These are phyloP conservation scores for Heliconius melpomene DNA, from an alignment of 1,140 invertebrate species.

Conservation along the genomic window DNA sequence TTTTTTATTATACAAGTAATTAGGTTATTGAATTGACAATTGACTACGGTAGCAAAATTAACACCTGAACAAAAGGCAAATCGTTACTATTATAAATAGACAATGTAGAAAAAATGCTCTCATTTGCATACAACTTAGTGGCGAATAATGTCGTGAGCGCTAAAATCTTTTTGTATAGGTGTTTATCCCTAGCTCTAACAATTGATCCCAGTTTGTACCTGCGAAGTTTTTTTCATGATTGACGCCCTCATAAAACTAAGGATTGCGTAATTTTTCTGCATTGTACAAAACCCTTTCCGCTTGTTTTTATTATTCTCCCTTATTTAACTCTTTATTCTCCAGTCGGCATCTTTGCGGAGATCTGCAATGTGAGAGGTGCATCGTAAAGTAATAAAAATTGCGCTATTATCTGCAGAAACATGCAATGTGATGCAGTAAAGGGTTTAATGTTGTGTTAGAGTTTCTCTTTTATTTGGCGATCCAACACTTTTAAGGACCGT, in stretches of 20 bases:
- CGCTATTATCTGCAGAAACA: conserved; percentile 72
- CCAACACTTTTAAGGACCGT: conserved; percentile 50
- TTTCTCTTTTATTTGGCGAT: conserved; percentile 66
- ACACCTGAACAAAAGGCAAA: conserved; percentile 47
- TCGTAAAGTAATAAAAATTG: conserved; percentile 79
- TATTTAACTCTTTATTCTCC: conserved; percentile 50
- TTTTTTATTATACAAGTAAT: neutral
- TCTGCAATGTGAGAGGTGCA: conserved; percentile 66
- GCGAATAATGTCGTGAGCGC: conserved; percentile 47
- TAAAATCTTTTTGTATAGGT: conserved; percentile 53
- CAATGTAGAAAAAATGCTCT: conserved; percentile 59
- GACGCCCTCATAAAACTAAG: conserved; percentile 62
- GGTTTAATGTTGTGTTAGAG: conserved; percentile 62
- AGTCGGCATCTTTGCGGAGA: conserved; percentile 73
- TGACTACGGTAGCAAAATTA: conserved; percentile 56
- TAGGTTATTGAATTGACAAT: conserved; percentile 58
- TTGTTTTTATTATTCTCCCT: conserved; percentile 73
- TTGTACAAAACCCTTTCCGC: conserved; percentile 77
- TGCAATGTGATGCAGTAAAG: conserved; percentile 57
- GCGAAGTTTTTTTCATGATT: conserved; percentile 62
- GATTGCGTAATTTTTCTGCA: conserved; percentile 78
- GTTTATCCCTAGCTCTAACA: conserved; percentile 43
- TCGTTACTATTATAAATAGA: conserved; percentile 52
- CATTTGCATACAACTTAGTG: conserved; percentile 70
- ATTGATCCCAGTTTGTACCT: conserved; percentile 66